Evolutionary conservation across 2,113 vertebrate species (phyloP).

Genomic region (Seriola aureovittata): DNA sequence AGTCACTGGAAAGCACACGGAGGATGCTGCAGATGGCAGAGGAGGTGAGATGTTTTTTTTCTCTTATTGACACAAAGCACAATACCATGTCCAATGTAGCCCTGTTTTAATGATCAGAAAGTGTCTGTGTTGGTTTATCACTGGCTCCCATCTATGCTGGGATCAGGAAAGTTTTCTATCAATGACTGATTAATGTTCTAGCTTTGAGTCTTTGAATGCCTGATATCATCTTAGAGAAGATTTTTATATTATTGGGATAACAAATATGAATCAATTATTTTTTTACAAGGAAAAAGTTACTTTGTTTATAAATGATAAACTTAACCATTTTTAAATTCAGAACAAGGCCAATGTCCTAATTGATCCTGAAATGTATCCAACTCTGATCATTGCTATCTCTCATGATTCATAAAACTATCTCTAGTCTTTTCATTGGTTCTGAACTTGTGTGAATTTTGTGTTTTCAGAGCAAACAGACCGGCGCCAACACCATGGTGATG

Average conservation of each 20-base stretch:
- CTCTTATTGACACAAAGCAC: background rate
- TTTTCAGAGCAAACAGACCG: constrained; percentile 90
- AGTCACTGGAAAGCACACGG: constrained; percentile 98
- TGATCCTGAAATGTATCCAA: background rate
- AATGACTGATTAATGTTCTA: background rate
- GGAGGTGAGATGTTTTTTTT: constrained; percentile 89
- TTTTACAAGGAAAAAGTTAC: no score
- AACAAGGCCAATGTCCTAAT: background rate
- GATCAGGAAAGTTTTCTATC: background rate
- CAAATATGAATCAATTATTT: background rate
- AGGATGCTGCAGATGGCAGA: constrained; percentile 94
- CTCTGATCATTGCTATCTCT: background rate
- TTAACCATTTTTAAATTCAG: no score
- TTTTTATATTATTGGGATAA: background rate
- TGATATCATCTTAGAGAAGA: background rate
- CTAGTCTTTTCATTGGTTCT: constrained; percentile 8
- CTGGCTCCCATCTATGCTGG: background rate
- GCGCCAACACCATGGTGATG: constrained; percentile 92
- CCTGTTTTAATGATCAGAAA: background rate
- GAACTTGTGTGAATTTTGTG: constrained; percentile 10
- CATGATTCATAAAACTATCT: background rate
- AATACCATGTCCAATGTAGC: background rate
- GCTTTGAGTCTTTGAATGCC: background rate
- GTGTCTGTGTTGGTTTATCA: background rate
- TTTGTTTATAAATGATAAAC: background rate